A percentile compares a stretch with the other conserved stretches of the same genome.
Evolutionary conservation across 2,888 invertebrate genomes (phyloP).

Genomic region (Nipponacmea schrenckii): DNA sequence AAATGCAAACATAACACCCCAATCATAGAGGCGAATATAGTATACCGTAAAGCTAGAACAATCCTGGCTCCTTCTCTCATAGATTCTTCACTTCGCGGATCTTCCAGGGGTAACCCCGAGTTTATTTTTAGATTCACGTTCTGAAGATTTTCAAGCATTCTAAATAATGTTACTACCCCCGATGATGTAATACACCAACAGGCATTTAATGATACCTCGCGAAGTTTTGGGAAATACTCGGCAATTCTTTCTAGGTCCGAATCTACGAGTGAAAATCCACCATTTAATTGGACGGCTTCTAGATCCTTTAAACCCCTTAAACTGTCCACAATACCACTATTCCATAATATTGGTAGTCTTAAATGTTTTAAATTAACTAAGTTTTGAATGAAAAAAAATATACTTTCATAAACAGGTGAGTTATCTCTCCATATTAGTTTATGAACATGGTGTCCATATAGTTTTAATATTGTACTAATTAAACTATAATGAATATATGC

Average conservation of each 20-base stretch:
- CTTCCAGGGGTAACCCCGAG: conserved; percentile 45
- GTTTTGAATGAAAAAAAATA: conserved; percentile 46
- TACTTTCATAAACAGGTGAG: conserved; percentile 49
- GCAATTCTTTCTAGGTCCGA: conserved; percentile 40
- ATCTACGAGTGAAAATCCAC: conserved; percentile 48
- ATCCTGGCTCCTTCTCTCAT: conserved; percentile 45
- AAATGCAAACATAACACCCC: conserved; percentile 52
- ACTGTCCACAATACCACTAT: conserved; percentile 43
- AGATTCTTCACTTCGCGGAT: conserved; percentile 46
- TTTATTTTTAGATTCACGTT: conserved; percentile 50
- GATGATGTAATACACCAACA: conserved; percentile 48
- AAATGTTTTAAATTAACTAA: conserved; percentile 42
- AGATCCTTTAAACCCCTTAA: conserved; percentile 37
- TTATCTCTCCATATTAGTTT: conserved; percentile 50
- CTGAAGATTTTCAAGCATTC: conserved; percentile 35
- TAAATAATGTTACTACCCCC: conserved; percentile 40
- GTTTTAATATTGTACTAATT: conserved; percentile 44
- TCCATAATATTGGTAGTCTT: conserved; percentile 54
- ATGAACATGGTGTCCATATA: conserved; percentile 51
- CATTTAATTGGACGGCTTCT: conserved; percentile 51
- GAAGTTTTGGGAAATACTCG: conserved; percentile 40
- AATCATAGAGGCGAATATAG: conserved; percentile 31
- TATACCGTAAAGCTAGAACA: conserved; percentile 33
- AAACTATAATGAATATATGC: conserved; percentile 44
- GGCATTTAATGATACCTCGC: conserved; percentile 49